phyloP scores from a whole-genome alignment of 2,888 invertebrate species.

The Suillia variegata region DNA sequence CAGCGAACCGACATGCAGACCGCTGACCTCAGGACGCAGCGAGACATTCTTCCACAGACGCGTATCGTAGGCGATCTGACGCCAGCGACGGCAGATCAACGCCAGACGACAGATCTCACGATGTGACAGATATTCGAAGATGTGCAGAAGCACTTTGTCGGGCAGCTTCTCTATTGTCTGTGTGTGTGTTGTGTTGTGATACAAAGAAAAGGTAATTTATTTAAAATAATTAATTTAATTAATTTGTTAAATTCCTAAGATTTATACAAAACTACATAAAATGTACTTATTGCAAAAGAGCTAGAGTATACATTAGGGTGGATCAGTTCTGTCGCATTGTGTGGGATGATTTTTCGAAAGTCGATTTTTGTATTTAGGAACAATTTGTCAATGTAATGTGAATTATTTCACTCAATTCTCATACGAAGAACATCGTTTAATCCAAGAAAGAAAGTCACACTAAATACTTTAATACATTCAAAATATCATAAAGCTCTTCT shows the following conservation, averaged over 20 bases:
- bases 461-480: too few relatives aligned
- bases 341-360: too few relatives aligned
- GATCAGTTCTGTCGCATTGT: too few relatives aligned
- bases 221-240: slow-evolving; percentile 2
- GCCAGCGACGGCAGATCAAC: slow-evolving; percentile 94
- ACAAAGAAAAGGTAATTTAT: neutral
- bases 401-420: too few relatives aligned
- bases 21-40: slow-evolving; percentile 94
- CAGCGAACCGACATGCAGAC: slow-evolving; percentile 72
- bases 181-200: slow-evolving; percentile 46
- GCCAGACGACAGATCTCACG: slow-evolving; percentile 94
- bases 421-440: too few relatives aligned
- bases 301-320: too few relatives aligned
- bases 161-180: slow-evolving; percentile 96
- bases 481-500: too few relatives aligned
- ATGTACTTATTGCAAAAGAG: too few relatives aligned
- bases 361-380: too few relatives aligned
- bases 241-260: neutral
- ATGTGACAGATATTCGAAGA: slow-evolving; percentile 93
- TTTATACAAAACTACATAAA: neutral
- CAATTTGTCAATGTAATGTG: too few relatives aligned
- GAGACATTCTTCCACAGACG: slow-evolving; percentile 95
- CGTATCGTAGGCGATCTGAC: slow-evolving; percentile 93
- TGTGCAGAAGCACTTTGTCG: slow-evolving; percentile 92
- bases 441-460: too few relatives aligned